Evolutionary conservation across 2,797 vertebrate species (phyloP).

Genomic region (Pseudochirops corinnae): DNA sequence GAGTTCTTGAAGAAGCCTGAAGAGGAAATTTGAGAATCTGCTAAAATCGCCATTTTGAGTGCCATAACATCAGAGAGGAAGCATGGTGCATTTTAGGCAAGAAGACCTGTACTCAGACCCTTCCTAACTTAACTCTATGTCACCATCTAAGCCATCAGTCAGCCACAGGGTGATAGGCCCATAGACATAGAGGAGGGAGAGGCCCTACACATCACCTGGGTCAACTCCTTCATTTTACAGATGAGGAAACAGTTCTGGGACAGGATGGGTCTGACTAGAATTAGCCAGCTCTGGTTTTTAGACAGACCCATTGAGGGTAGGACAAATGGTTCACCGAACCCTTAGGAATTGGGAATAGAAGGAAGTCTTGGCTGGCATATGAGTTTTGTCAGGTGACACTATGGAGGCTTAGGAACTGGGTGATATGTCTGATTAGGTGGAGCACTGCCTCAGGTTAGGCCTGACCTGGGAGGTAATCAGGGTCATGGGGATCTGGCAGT

Average conservation of each 20-base stretch:
- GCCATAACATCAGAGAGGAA: neutral
- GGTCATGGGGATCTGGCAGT: neutral
- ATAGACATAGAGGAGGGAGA: neutral
- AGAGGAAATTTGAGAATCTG: slow-evolving; percentile 72
- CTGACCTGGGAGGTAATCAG: neutral
- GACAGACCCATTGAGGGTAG: neutral
- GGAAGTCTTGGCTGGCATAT: neutral
- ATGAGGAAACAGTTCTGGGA: neutral
- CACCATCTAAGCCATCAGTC: neutral
- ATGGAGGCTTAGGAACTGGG: neutral
- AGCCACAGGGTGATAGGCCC: neutral
- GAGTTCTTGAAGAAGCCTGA: slow-evolving; percentile 62
- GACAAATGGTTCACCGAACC: neutral
- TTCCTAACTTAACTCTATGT: neutral
- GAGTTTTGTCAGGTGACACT: neutral
- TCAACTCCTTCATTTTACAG: neutral
- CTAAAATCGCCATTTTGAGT: neutral
- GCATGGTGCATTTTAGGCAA: neutral
- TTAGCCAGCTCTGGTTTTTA: neutral
- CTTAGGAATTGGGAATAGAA: neutral
- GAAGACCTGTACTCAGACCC: neutral
- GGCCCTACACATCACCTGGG: neutral
- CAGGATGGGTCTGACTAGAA: neutral
- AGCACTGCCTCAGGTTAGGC: neutral
- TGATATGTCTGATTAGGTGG: neutral